These are phyloP conservation scores for Microhierax caerulescens DNA, from an alignment of 2,797 vertebrate genomes.

Conservation along the genomic window DNA sequence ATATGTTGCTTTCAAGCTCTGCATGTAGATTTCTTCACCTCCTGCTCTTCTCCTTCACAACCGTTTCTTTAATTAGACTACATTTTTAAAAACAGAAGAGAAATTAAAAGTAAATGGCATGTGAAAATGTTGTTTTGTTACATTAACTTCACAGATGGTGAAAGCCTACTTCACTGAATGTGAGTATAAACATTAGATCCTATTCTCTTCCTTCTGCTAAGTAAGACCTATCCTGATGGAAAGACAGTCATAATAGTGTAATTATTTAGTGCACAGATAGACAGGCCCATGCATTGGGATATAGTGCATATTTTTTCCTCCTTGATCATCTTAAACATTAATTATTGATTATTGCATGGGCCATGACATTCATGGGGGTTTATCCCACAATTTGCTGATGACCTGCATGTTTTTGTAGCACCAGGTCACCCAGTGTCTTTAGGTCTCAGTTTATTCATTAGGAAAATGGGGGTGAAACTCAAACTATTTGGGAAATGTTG, in stretches of 20 bases:
- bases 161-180: background rate
- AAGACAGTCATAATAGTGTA: background rate
- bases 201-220: background rate
- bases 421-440: background rate
- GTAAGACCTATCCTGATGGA: background rate
- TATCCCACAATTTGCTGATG: background rate
- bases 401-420: background rate
- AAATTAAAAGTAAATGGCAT: conserved; percentile 35
- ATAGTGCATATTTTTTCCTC: background rate
- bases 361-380: background rate
- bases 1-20: background rate
- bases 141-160: conserved; percentile 35
- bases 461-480: background rate
- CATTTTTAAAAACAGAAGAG: background rate
- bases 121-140: conserved; percentile 22
- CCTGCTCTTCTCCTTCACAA: background rate
- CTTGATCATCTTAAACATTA: background rate
- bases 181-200: background rate
- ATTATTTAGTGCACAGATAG: background rate
- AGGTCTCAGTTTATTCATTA: background rate
- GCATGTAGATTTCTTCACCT: background rate
- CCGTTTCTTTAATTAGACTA: conserved; percentile 16
- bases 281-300: rapidly evolving
- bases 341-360: background rate
- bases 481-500: background rate